A percentile compares a stretch with the other conserved stretches of the same genome.
Evolutionary conservation across 2,797 vertebrate genomes (phyloP).

Genomic region (Gallinago stenura): DNA sequence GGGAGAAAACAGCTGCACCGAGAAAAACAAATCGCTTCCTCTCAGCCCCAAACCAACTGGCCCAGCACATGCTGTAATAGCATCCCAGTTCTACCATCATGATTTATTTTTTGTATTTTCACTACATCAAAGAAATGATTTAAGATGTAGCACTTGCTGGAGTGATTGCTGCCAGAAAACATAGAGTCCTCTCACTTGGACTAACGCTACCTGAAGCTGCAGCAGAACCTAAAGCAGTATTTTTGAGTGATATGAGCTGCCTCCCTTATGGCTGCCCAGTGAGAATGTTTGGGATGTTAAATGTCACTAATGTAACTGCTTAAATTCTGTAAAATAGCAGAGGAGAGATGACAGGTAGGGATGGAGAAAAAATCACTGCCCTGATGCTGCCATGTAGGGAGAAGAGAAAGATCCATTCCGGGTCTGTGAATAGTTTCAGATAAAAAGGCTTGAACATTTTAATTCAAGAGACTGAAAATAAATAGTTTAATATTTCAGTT

Average conservation of each 20-base stretch:
- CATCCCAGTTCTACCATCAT: not conserved
- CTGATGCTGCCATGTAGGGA: not conserved
- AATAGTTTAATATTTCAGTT: slow-evolving; percentile 4
- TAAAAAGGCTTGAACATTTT: not conserved
- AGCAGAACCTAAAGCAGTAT: not conserved
- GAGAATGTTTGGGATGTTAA: not conserved
- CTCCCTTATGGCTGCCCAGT: not conserved
- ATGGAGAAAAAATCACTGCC: not conserved
- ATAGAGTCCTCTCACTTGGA: not conserved
- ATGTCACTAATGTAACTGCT: not conserved
- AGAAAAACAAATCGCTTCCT: not conserved
- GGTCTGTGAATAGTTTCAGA: not conserved
- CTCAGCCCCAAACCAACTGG: not conserved
- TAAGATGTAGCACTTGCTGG: not conserved
- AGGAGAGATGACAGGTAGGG: not conserved
- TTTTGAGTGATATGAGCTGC: not conserved
- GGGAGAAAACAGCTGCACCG: slow-evolving; percentile 25
- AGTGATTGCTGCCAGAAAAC: not conserved
- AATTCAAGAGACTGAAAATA: not conserved
- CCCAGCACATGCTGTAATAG: not conserved
- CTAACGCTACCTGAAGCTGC: not conserved
- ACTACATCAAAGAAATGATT: not conserved
- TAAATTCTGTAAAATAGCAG: not conserved
- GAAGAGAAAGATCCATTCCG: not conserved
- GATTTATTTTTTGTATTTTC: not conserved